phyloP scores from a whole-genome alignment of 2,113 vertebrate species.

The Corydoras sp. region DNA sequence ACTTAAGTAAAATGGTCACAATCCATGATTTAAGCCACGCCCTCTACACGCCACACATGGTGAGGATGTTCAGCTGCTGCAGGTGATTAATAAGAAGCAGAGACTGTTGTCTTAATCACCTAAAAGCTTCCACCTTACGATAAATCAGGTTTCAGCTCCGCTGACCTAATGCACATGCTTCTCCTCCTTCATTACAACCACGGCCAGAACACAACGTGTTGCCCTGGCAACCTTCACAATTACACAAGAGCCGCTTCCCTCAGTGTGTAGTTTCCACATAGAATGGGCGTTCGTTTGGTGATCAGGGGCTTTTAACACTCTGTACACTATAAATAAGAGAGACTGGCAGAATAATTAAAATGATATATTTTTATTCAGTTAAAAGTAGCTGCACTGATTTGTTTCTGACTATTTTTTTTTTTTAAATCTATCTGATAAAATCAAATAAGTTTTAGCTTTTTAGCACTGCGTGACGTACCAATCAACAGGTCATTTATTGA shows the following conservation, averaged over 20 bases:
- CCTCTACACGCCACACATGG: too few relatives aligned
- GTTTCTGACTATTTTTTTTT: too few relatives aligned
- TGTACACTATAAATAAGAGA: neutral
- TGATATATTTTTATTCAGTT: neutral
- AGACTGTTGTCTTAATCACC: constrained; percentile 3
- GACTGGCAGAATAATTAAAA: too few relatives aligned
- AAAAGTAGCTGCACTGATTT: neutral
- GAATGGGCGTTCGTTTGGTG: neutral
- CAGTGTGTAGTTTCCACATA: neutral
- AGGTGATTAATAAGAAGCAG: neutral
- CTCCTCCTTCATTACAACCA: constrained; percentile 21
- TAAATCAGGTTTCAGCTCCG: constrained; percentile 13
- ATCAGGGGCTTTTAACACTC: neutral
- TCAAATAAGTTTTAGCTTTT: too few relatives aligned
- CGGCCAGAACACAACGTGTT: constrained; percentile 25
- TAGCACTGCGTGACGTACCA: too few relatives aligned
- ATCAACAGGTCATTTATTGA: too few relatives aligned
- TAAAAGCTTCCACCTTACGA: constrained; percentile 17
- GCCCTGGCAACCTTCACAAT: constrained; percentile 22
- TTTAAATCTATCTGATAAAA: too few relatives aligned
- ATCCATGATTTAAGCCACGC: too few relatives aligned
- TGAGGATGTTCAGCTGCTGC: too few relatives aligned
- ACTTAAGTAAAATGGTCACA: too few relatives aligned
- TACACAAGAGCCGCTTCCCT: constrained; percentile 25
- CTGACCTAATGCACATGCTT: constrained; percentile 19